phyloP scores from a whole-genome alignment of 2,888 invertebrate genomes.

The Pristionchus maxplancki region DNA sequence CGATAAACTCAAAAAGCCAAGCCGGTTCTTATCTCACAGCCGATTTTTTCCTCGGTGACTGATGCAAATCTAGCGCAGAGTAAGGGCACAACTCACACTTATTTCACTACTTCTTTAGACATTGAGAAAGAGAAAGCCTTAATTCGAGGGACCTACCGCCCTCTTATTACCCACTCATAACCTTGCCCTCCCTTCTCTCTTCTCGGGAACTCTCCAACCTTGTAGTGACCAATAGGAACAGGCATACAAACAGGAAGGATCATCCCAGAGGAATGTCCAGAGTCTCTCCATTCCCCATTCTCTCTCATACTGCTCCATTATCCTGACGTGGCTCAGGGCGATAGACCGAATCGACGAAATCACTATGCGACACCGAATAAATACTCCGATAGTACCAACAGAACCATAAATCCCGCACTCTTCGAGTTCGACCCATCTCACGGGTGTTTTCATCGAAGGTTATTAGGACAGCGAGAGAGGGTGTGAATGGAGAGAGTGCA shows the following conservation, averaged over 20 bases:
- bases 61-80: not conserved
- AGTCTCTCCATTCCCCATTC: too few species aligned
- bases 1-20: not conserved
- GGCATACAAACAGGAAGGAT: not conserved
- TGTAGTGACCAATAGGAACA: not conserved
- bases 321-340: not conserved
- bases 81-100: not conserved
- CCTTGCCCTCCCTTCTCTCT: not conserved
- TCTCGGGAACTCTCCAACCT: not conserved
- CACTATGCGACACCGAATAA: too few species aligned
- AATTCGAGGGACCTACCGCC: not conserved
- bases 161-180: not conserved
- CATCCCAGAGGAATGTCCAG: not conserved
- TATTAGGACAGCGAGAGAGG: not conserved
- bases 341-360: not conserved
- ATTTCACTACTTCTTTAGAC: too few species aligned
- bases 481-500: not conserved
- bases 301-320: too few species aligned
- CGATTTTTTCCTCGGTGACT: not conserved
- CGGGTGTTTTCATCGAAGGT: not conserved
- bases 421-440: too few species aligned
- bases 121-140: not conserved
- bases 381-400: too few species aligned
- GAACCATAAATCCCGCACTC: too few species aligned
- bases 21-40: not conserved